Percentiles rank a stretch among this genome's conserved stretches.
Conservation (phyloP, 2,888 invertebrate genomes). For the Nomada flava region DNA sequence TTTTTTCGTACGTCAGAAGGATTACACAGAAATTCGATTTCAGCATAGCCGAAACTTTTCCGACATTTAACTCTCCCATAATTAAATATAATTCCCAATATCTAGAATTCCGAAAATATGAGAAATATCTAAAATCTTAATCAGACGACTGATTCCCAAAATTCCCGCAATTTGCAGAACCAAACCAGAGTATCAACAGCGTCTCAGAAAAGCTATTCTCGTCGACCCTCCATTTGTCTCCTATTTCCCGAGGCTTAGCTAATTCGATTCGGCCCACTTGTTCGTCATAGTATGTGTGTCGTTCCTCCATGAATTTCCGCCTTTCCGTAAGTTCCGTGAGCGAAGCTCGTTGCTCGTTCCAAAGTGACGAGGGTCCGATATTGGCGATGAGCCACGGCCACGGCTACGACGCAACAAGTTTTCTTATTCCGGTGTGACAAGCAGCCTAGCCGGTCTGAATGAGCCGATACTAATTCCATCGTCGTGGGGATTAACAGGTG, state of each 20-base stretch:
- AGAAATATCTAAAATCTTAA: too few species aligned
- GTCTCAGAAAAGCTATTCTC: not conserved
- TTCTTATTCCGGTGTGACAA: slow-evolving; percentile 75
- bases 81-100: too few species aligned
- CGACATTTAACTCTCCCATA: too few species aligned
- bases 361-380: slow-evolving; percentile 38
- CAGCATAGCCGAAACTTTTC: too few species aligned
- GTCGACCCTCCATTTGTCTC: not conserved
- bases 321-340: not conserved
- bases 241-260: not conserved
- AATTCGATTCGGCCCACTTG: not conserved
- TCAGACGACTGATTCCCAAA: too few species aligned
- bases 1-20: too few species aligned
- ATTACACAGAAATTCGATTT: too few species aligned
- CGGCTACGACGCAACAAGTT: slow-evolving; percentile 80
- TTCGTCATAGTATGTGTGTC: not conserved
- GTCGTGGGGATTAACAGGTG: slow-evolving; percentile 77
- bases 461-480: slow-evolving; percentile 76
- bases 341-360: not conserved
- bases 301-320: not conserved
- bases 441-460: slow-evolving; percentile 33
- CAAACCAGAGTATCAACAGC: not conserved
- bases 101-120: too few species aligned
- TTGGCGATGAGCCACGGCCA: slow-evolving; percentile 78
- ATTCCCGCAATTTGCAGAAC: too few species aligned